Base-by-base conservation (phyloP, 2,113 vertebrate genomes). In the Sapajus apella region DNA sequence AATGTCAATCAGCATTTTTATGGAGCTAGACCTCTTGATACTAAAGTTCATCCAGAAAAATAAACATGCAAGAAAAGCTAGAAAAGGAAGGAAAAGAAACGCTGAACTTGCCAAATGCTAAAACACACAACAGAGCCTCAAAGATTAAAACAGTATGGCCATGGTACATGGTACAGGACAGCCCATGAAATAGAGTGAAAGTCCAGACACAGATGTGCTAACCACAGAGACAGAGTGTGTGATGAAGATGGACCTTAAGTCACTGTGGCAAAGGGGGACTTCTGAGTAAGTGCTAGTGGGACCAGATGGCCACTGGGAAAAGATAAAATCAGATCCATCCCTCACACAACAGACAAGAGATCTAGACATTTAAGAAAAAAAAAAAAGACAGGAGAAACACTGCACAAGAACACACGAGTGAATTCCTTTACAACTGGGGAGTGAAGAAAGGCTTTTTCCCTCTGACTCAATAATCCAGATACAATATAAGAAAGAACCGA, bases 131-230 rank as follows among this genome's bases (percentile, higher is more conserved):
- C 72, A 43, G 23, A 43, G 72, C 37, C 72, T 43, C 40, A 23
- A 43, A 14, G 43, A 43, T 43, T 27, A 75, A 75, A 75, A 43
- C 23, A 7, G 40, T 43, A 7, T 43, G 40, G 40, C 40, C 72
- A 61, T 1, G 6, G 76, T 47, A 43, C 61, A 5, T 2, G 14
- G 50, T 52, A 37, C 43, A 52, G 35, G 55, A 40, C 9, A 0
- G 58, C 47, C 35, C 68, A 27, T 0, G 0, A 23, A 37, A 5
- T 9, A 23, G 25, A n/a, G 35, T 6, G 3, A 55, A n/a, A 30
- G 47, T 23, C 79, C 37, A 58, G 50, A 25, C 11, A 16, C 47
- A 12, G 64, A 35, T 5, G 18, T 27, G 11, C 23, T 90, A 9
- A 30, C 20, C 20, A 32, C 17, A 2, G 45, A 77, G 76, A 32